Evolutionary conservation across 1,140 invertebrate species (phyloP).

Genomic region (Aphidius gifuensis): DNA sequence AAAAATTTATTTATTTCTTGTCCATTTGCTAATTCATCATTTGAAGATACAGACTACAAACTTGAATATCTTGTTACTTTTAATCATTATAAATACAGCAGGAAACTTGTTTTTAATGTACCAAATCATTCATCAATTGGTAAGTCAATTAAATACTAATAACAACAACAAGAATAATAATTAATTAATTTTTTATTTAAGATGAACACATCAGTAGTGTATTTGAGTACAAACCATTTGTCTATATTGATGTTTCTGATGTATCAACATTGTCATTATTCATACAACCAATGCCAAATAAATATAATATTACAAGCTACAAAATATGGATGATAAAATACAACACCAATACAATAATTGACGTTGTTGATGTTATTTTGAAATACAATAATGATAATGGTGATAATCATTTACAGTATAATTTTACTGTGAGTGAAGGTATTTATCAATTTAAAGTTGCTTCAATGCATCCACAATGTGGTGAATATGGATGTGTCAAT

Average conservation of each 20-base stretch:
- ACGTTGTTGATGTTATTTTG: constrained; percentile 23
- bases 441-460: constrained; percentile 47
- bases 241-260: constrained; percentile 45
- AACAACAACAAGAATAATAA: neutral
- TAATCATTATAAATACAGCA: constrained; percentile 38
- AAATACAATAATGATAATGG: neutral
- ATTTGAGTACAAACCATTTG: constrained; percentile 39
- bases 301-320: constrained; percentile 42
- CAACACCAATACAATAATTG: constrained; percentile 32
- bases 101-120: constrained; percentile 45
- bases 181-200: constrained; percentile 15
- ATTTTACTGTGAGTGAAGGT: constrained; percentile 36
- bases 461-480: constrained; percentile 40
- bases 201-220: constrained; percentile 29
- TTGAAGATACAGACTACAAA: constrained; percentile 38
- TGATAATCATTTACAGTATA: constrained; percentile 28
- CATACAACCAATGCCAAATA: constrained; percentile 41
- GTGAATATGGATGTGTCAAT: constrained; percentile 42
- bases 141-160: constrained; percentile 23
- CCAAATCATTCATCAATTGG: constrained; percentile 41
- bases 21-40: constrained; percentile 35
- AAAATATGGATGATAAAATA: constrained; percentile 42
- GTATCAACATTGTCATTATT: constrained; percentile 33
- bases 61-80: constrained; percentile 39
- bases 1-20: constrained; percentile 42